phyloP scores from a whole-genome alignment of 2,888 invertebrate species.

The Hirtodrosophila trivittata region DNA sequence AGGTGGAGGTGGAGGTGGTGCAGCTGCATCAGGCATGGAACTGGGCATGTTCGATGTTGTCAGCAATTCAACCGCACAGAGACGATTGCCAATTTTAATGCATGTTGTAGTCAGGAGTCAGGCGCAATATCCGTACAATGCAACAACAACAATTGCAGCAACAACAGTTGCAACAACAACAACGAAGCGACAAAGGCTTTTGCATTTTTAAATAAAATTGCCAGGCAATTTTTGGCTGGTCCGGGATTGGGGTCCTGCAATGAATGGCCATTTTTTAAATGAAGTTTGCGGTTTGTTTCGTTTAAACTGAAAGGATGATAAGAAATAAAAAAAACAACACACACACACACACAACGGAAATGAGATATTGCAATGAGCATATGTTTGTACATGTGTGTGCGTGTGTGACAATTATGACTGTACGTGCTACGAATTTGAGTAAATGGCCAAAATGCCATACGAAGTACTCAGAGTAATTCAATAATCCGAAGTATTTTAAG shows the following conservation, averaged over 20 bases:
- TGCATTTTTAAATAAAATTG: slow-evolving; percentile 69
- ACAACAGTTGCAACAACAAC: slow-evolving; percentile 30
- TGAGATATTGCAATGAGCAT: slow-evolving; percentile 27
- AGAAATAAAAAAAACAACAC: neutral
- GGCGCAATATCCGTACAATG: slow-evolving; percentile 36
- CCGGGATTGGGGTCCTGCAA: slow-evolving; percentile 1
- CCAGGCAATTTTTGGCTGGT: slow-evolving; percentile 19
- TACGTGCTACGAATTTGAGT: no score
- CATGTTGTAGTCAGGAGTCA: slow-evolving; percentile 52
- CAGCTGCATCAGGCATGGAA: slow-evolving; percentile 38
- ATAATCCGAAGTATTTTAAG: no score
- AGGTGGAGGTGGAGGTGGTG: neutral
- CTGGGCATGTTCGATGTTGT: slow-evolving; percentile 53
- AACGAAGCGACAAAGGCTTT: slow-evolving; percentile 43
- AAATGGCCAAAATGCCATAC: no score
- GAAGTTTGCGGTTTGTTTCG: slow-evolving; percentile 58
- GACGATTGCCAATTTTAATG: slow-evolving; percentile 73
- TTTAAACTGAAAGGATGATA: slow-evolving; percentile 15
- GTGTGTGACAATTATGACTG: no score
- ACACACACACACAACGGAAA: slow-evolving; percentile 21
- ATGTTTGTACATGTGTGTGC: no score
- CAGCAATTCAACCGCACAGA: slow-evolving; percentile 72
- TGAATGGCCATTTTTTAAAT: slow-evolving; percentile 56
- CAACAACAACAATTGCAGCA: slow-evolving; percentile 25
- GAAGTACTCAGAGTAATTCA: no score